Base-by-base conservation (phyloP, 1,140 invertebrate species). In the Lysiphlebus fabarum region DNA sequence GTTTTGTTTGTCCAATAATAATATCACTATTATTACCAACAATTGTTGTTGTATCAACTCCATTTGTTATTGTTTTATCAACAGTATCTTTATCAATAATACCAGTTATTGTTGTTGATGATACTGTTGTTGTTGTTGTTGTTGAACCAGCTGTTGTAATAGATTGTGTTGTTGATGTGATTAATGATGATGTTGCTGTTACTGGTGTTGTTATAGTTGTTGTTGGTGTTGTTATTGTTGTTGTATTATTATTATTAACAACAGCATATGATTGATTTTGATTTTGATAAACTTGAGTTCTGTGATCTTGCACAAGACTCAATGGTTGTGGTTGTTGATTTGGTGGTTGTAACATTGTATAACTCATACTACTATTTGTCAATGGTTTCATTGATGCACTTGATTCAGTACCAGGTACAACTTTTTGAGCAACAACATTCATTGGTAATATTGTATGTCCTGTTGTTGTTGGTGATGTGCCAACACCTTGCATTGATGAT, bases 261-360 rank as follows among this genome's bases (percentile, higher is more conserved):
- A n/a, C n/a, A 11, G 63, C 68, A n/a, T 59, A 62, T n/a, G 61
- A 58, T 7, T 72, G 71, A 34, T 72, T 57, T 7, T 68, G 64
- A 6, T 67, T 61, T 50, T 72, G 74, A 53, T 77, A 77, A 0
- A 71, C 57, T 26, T 71, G 70, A 5, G 72, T 62, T 62, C 74
- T 71, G 47, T 80, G 79, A 47, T 81, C 78, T 53, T 80, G 78
- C 5, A 80, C 76, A 57, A 81, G 61, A 63, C 78, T 80, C 11
- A 79, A 60, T 0, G 78, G 77, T 47, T 79, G 74, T 56, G 58
- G 17, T 26, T 26, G 17, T 26, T 26, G 17, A 26, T 26, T 26
- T 5, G 75, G 62, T n/a, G 75, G 73, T 51, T 79, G 77, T 10
- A 79, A 60, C 1, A 75, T 77, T 6, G 74, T 71, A 53, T 77